A percentile compares a stretch with the other conserved stretches of the same genome.
phyloP scores from a whole-genome alignment of 2,797 vertebrate species.

The Typhlichthys subterraneus region DNA sequence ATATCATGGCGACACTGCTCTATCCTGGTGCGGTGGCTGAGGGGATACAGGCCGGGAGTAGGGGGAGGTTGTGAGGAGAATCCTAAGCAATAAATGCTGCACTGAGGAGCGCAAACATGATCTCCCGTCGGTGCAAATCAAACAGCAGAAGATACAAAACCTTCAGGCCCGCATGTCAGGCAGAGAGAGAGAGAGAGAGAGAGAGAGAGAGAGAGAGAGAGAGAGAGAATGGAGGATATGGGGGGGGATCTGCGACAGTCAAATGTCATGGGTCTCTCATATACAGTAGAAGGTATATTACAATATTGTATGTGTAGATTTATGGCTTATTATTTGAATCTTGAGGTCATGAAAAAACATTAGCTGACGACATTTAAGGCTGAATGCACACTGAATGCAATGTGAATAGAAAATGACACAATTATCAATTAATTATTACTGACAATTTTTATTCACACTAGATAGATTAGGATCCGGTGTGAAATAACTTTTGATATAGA shows the following conservation, averaged over 20 bases:
- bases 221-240: background rate
- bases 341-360: too few species aligned
- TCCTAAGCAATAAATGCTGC: constrained; percentile 73
- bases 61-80: constrained; percentile 72
- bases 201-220: background rate
- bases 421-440: too few species aligned
- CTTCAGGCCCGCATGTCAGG: constrained; percentile 58
- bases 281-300: too few species aligned
- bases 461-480: too few species aligned
- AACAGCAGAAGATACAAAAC: constrained; percentile 58
- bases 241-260: constrained; percentile 29
- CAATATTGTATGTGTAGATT: too few species aligned
- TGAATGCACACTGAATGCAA: background rate
- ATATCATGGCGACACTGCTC: constrained; percentile 25
- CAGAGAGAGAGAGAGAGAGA: constrained; percentile 15
- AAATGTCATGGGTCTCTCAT: background rate
- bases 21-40: constrained; percentile 53
- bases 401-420: too few species aligned
- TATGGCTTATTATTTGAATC: too few species aligned
- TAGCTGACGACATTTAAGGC: background rate
- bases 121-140: constrained; percentile 67
- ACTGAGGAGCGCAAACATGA: constrained; percentile 76
- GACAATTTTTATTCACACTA: too few species aligned
- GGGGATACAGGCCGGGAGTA: constrained; percentile 64
- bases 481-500: too few species aligned